phyloP scores from a whole-genome alignment of 2,113 vertebrate genomes.

The Hippocampus zosterae region DNA sequence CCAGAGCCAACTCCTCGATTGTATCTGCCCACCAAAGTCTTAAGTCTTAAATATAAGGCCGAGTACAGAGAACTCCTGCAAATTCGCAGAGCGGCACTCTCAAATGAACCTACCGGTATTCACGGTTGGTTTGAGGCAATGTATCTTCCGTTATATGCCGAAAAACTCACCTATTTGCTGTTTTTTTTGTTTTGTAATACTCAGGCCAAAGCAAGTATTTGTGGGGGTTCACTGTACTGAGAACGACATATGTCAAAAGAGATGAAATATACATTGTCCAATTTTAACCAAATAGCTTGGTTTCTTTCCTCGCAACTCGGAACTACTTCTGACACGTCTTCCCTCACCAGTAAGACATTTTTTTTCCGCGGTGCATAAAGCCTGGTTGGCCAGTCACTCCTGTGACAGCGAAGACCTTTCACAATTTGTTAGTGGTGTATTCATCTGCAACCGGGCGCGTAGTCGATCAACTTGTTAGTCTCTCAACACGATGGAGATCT shows the following conservation, averaged over 20 bases:
- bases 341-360: neutral
- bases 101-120: neutral
- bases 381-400: neutral
- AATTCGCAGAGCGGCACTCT: too few relatives aligned
- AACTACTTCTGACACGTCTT: neutral
- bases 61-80: neutral
- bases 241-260: neutral
- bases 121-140: neutral
- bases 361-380: neutral
- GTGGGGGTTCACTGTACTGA: neutral
- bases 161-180: neutral
- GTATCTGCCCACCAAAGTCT: neutral
- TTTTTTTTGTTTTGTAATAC: too few relatives aligned
- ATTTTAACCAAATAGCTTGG: neutral
- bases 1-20: neutral
- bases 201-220: neutral
- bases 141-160: neutral
- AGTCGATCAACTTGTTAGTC: too few relatives aligned
- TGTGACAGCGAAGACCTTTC: neutral
- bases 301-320: neutral
- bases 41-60: neutral
- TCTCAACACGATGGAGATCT: too few relatives aligned
- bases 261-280: neutral
- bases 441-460: too few relatives aligned
- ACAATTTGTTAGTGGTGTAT: neutral